Conservation (phyloP, 2,113 vertebrate species). For the Rallus limicola region DNA sequence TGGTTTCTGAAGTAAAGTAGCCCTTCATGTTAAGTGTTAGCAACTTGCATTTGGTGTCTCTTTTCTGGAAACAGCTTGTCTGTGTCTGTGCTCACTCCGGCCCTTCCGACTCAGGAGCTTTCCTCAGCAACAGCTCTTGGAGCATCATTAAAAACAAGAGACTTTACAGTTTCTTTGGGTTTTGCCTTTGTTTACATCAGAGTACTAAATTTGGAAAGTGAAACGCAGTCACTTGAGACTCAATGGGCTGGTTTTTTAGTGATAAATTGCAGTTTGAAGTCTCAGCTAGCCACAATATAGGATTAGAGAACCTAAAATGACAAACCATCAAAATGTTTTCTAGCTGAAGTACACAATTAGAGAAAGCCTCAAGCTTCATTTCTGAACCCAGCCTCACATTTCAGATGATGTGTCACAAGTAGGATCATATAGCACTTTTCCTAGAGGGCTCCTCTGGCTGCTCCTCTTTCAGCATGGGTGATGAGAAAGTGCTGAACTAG, state of each 20-base stretch:
- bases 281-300: neutral
- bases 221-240: neutral
- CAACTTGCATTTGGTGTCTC: neutral
- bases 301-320: neutral
- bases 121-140: neutral
- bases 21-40: neutral
- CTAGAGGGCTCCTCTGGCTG: neutral
- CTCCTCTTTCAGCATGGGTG: neutral
- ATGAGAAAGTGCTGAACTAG: neutral
- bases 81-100: neutral
- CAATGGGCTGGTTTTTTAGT: neutral
- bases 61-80: neutral
- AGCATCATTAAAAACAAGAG: neutral
- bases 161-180: neutral
- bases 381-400: neutral
- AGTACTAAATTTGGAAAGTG: neutral
- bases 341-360: neutral
- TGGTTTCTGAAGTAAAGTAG: neutral
- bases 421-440: neutral
- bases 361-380: neutral
- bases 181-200: neutral
- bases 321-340: neutral
- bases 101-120: neutral
- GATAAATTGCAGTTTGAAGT: neutral
- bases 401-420: too few species aligned